phyloP scores from a whole-genome alignment of 64 coral and sea anemone genomes.

The Porites australiensis region DNA sequence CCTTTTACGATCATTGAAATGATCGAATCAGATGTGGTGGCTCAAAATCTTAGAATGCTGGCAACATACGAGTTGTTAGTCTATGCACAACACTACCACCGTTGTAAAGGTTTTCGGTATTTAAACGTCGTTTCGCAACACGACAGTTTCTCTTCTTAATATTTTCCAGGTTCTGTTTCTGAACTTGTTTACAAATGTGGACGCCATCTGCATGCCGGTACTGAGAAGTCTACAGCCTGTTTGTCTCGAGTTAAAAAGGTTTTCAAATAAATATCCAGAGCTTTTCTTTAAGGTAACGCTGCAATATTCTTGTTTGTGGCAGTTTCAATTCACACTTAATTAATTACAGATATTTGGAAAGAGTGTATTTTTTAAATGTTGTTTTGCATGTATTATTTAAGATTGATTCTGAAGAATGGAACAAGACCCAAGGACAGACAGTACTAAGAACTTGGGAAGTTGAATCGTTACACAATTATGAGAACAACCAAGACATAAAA shows the following conservation, averaged over 20 bases:
- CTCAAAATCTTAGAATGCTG: too few species aligned
- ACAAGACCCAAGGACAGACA: conserved; percentile 84
- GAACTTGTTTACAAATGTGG: conserved; percentile 86
- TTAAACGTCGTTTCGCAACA: not conserved
- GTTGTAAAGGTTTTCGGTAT: too few species aligned
- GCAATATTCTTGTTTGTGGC: too few species aligned
- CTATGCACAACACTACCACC: too few species aligned
- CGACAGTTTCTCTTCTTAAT: not conserved
- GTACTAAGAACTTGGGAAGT: conserved; percentile 95
- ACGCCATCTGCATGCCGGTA: conserved; percentile 85
- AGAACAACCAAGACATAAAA: conserved; percentile 93
- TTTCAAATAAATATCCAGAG: conserved; percentile 88
- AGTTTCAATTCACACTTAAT: too few species aligned
- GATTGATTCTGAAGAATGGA: conserved; percentile 92
- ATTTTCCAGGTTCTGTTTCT: conserved; percentile 86
- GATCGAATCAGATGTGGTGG: too few species aligned
- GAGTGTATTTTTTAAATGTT: not conserved
- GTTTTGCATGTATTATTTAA: not conserved
- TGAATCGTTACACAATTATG: conserved; percentile 93
- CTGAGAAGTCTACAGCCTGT: conserved; percentile 87
- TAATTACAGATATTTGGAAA: too few species aligned
- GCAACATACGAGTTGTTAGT: too few species aligned
- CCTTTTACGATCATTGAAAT: too few species aligned
- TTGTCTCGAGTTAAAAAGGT: conserved; percentile 82
- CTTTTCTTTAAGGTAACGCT: conserved; percentile 88